Evolutionary conservation across 2,888 invertebrate species (phyloP), one percentile per base, ranked within the genome.

Genomic region (Drosophila ustulata): DNA sequence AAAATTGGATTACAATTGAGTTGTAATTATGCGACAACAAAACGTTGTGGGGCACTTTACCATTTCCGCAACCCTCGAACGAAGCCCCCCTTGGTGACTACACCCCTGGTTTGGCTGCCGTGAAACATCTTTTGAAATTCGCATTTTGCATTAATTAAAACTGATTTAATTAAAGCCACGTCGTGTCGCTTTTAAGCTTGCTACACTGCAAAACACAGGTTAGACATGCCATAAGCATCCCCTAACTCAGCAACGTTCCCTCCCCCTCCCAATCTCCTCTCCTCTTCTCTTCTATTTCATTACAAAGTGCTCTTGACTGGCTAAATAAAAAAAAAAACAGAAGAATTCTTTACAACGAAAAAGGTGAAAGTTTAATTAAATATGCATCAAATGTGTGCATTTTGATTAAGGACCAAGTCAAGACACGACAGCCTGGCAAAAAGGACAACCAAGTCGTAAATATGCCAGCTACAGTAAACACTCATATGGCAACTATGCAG

Each of bases 91-190:
- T 7, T n/a, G 13, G 7, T 11, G 8, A 9, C 23, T 30, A 13
- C 11, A 18, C 13, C 41, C 25, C 28, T 8, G 34, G 7, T 7
- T 8, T 6, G 66, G 51, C 55, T 46, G 63, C 52, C 67, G 63
- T 53, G 71, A 32, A 65, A 71, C 68, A 79, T 87, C 89, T 87
- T 86, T 89, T 82, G 85, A 89, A 89, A 88, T 71, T 71, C 78
- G 74, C 84, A 79, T 85, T 89, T 88, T 80, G 85, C 89, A 89
- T 90, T 88, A 90, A 88, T 88, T 88, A 90, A 90, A 90, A 90
- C 78, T 89, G 89, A 88, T 88, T 88, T 85, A 83, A 88, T 88
- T 89, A 83, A 74, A 78, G 77, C 69, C 63, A 66, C 62, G 89
- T 88, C 81, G 79, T 75, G 75, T 88, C 71, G 86, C 83, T 71